phyloP scores from a whole-genome alignment of 1,140 invertebrate species.

The Pseudoatta argentina region DNA sequence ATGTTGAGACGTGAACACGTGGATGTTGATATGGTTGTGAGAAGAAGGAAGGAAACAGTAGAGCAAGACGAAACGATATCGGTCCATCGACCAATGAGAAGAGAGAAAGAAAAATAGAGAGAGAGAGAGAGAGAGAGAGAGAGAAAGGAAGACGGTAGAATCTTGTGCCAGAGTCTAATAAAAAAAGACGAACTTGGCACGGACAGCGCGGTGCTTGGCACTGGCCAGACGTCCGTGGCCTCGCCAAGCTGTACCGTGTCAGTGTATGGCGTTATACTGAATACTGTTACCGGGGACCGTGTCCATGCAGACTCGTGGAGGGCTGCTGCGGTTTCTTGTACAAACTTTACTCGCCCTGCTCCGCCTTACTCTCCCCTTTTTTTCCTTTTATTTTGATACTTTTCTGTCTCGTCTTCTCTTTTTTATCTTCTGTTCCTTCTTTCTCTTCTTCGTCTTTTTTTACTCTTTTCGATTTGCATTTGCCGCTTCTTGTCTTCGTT shows the following conservation, averaged over 20 bases:
- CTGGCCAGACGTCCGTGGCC: constrained; percentile 59
- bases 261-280: constrained; percentile 55
- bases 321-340: constrained; percentile 37
- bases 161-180: constrained; percentile 56
- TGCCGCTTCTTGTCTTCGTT: constrained; percentile 41
- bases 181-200: constrained; percentile 65
- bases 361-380: constrained; percentile 15
- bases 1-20: constrained; percentile 69
- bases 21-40: constrained; percentile 70
- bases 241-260: constrained; percentile 28
- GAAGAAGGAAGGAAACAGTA: constrained; percentile 15
- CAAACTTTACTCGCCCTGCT: constrained; percentile 46
- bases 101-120: not conserved
- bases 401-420: constrained; percentile 31
- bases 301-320: not conserved
- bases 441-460: not conserved
- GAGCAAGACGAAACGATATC: not conserved
- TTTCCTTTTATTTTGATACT: not conserved
- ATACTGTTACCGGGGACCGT: constrained; percentile 36
- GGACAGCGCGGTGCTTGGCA: constrained; percentile 50
- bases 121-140: constrained; percentile 14
- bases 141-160: constrained; percentile 18
- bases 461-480: constrained; percentile 28
- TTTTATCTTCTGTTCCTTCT: not conserved
- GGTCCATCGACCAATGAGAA: constrained; percentile 1